A percentile compares a stretch with the other conserved stretches of the same genome.
Conservation (phyloP, 2,113 vertebrate species). For the Desmodus rotundus region DNA sequence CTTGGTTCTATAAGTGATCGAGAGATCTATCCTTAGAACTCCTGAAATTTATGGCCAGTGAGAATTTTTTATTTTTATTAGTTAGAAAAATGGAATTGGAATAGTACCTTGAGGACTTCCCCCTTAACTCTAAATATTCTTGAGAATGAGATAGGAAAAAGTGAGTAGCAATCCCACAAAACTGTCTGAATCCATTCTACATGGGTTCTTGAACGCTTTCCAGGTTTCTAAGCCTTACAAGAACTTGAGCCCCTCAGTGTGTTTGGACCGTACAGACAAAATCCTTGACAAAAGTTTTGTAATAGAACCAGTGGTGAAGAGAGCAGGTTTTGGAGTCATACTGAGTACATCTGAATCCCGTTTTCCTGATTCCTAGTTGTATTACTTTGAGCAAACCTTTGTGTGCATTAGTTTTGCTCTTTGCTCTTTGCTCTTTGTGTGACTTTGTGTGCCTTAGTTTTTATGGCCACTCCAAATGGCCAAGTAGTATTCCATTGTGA, state of each 20-base stretch:
- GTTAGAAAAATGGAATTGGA: neutral
- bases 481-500: no score
- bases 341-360: neutral
- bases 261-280: neutral
- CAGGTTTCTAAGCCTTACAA: neutral
- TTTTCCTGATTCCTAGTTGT: neutral
- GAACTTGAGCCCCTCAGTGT: neutral
- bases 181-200: neutral
- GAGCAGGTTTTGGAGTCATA: neutral
- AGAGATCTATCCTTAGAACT: neutral
- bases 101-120: neutral
- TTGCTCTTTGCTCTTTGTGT: no score
- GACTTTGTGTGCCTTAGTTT: fast-evolving
- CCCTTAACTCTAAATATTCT: neutral
- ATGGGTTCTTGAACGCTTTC: neutral
- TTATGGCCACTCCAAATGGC: no score
- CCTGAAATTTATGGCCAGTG: neutral
- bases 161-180: neutral
- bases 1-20: neutral
- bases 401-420: fast-evolving
- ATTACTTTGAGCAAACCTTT: neutral
- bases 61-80: neutral
- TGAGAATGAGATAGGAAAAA: neutral
- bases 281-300: neutral
- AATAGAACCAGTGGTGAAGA: neutral